Evolutionary conservation across 2,113 vertebrate species (phyloP), one percentile per base, ranked within the genome.

Genomic region (Chaetops frenatus): DNA sequence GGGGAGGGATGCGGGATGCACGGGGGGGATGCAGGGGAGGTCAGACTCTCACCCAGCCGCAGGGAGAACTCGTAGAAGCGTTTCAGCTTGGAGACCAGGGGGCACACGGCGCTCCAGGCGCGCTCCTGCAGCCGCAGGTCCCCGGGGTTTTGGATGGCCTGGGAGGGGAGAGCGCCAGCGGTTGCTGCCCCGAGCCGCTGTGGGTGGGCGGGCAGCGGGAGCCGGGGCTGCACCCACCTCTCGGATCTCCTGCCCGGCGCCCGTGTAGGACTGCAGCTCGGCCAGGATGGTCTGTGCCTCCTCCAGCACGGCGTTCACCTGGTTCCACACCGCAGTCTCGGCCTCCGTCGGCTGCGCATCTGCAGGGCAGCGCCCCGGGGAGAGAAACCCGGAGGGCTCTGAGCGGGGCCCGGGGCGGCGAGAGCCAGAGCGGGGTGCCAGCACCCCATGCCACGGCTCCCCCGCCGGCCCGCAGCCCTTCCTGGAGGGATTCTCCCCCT

Each of bases 271-370:
- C 97, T 99, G 99, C 95, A 99, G 98, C 96, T 99, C 99, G 0
- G 98, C 98, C 93, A 99, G 97, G 78, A 99, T 97, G 36, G 98
- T 98, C 71, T 99, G 99, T 5, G 99, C 98, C 97, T 99, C 98
- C 96, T 99, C 98, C 97, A 99, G 98, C 92, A 99, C 99, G 0
- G 98, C 98, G 48, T 98, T 99, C 97, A 99, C 99, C 98, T 99
- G 98, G 98, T 99, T 99, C 98, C 98, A 99, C 97, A 99, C 98
- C 15, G 98, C 98, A 1, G 99, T 99, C 98, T 99, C 99, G 3
- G 99, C 99, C 98, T 99, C 99, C 1, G 99, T 99, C 40, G 99
- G 99, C 97, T 99, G 99, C 90, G 99, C 99, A 98, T 99, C 99
- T 99, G 96, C 81, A 81, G 95, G 79, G 91, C 85, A 95, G 85